phyloP scores from a whole-genome alignment of 2,113 vertebrate genomes.

The Neogale vison region DNA sequence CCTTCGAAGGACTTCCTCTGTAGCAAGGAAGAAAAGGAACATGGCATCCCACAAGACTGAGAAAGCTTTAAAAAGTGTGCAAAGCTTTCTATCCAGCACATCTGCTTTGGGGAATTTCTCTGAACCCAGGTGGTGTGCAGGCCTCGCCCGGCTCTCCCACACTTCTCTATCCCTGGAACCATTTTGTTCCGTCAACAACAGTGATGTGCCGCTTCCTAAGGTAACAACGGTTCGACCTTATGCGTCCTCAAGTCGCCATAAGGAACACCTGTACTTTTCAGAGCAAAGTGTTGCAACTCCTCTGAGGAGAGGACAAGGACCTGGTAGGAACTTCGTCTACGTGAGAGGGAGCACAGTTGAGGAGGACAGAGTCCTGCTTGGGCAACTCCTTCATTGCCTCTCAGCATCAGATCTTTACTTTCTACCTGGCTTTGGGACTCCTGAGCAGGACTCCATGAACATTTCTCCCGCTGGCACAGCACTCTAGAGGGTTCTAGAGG shows the following conservation, averaged over 20 bases:
- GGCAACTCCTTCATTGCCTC: not conserved
- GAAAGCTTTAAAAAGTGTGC: not conserved
- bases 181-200: not conserved
- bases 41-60: not conserved
- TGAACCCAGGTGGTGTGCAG: not conserved
- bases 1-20: not conserved
- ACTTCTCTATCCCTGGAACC: not conserved
- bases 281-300: not conserved
- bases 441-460: not conserved
- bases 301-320: not conserved
- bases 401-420: not conserved
- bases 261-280: not conserved
- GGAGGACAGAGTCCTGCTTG: not conserved
- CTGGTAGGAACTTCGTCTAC: not conserved
- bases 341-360: not conserved
- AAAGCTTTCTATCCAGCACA: not conserved
- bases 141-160: not conserved
- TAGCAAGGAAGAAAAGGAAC: not conserved
- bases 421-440: not conserved
- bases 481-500: not conserved
- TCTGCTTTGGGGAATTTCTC: not conserved
- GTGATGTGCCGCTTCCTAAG: not conserved
- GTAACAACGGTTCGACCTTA: not conserved
- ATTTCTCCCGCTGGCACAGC: not conserved
- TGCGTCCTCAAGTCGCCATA: not conserved